Conservation (phyloP, 92 coral and sea anemone species). For the Plumapathes pennacea region DNA sequence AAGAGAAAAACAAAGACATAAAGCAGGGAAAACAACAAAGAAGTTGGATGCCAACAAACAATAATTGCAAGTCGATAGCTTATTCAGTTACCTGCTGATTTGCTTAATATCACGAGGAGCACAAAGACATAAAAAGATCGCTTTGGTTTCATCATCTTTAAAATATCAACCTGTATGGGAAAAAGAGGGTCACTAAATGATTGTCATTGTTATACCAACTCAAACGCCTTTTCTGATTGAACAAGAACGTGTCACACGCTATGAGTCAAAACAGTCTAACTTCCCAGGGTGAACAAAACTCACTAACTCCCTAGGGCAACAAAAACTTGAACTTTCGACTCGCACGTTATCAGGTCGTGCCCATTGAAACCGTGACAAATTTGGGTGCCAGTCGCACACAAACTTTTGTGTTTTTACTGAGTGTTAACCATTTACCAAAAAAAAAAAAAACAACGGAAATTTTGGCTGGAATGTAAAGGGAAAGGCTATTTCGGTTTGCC, state of each 20-base stretch:
- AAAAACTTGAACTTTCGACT: slow-evolving; percentile 7
- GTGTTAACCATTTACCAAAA: too few species aligned
- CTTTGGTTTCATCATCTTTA: too few species aligned
- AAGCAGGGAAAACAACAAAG: too few species aligned
- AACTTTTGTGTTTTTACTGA: neutral
- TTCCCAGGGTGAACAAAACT: slow-evolving; percentile 12
- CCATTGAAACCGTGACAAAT: slow-evolving; percentile 8
- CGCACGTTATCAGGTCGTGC: slow-evolving; percentile 7
- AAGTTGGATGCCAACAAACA: too few species aligned
- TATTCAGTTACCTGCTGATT: too few species aligned
- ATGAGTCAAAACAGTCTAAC: slow-evolving; percentile 9
- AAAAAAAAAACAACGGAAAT: slow-evolving; percentile 1
- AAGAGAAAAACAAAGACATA: neutral
- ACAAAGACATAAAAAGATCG: too few species aligned
- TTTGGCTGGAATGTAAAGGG: slow-evolving; percentile 1
- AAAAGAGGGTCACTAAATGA: too few species aligned
- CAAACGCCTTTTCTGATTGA: slow-evolving; percentile 7
- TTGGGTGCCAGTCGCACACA: slow-evolving; percentile 11
- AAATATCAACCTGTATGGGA: too few species aligned
- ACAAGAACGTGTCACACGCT: slow-evolving; percentile 18
- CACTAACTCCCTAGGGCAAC: slow-evolving; percentile 11
- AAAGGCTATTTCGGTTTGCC: slow-evolving; percentile 1
- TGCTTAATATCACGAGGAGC: too few species aligned
- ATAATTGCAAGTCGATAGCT: too few species aligned
- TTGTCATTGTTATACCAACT: too few species aligned